A percentile compares a stretch with the other conserved stretches of the same genome.
phyloP scores from a whole-genome alignment of 2,113 vertebrate genomes.

The Eublepharis macularius region DNA sequence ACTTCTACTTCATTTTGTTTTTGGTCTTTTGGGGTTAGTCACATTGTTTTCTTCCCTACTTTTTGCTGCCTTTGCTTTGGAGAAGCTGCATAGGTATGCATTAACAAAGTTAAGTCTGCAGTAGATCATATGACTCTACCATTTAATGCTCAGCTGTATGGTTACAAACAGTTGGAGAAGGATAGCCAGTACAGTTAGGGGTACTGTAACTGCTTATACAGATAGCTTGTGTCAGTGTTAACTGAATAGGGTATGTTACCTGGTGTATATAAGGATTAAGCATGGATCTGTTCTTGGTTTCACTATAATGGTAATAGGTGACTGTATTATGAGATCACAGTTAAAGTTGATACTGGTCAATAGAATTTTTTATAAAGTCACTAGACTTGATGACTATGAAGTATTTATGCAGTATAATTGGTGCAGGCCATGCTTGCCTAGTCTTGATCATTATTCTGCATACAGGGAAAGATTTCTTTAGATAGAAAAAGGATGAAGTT shows the following conservation, averaged over 20 bases:
- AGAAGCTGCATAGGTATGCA: background rate
- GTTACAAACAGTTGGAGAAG: background rate
- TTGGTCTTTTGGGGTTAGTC: too few species aligned
- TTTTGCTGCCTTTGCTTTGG: background rate
- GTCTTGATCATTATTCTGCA: background rate
- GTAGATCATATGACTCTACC: background rate
- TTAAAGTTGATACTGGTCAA: background rate
- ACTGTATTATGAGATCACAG: background rate
- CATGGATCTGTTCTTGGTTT: background rate
- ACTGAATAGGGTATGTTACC: background rate
- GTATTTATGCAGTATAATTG: background rate
- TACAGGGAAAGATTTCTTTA: background rate
- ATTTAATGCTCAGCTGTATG: background rate
- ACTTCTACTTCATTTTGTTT: too few species aligned
- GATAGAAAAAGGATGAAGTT: background rate
- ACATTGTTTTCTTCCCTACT: too few species aligned
- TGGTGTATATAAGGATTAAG: background rate
- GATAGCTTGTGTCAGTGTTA: background rate
- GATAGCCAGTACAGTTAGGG: background rate
- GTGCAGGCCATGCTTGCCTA: background rate
- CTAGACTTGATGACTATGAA: background rate
- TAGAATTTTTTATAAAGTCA: background rate
- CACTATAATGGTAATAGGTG: background rate
- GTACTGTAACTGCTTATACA: background rate
- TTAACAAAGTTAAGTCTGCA: background rate